These are phyloP conservation scores for Trichogramma pretiosum DNA, from an alignment of 1,140 invertebrate genomes.

Conservation along the genomic window DNA sequence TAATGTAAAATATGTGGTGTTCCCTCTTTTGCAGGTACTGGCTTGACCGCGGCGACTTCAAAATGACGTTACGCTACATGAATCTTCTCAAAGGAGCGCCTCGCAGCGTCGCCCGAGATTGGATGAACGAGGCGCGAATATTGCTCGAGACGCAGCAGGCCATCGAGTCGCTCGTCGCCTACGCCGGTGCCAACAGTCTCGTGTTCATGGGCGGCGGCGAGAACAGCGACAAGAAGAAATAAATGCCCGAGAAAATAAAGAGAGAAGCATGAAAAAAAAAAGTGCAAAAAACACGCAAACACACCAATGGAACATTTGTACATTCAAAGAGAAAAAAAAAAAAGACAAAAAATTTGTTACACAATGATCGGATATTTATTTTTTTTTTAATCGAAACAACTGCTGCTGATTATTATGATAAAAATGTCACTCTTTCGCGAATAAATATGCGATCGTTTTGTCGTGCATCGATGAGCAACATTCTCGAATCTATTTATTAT, in stretches of 20 bases:
- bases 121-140: constrained; percentile 76
- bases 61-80: constrained; percentile 78
- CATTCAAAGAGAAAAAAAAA: background rate
- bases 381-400: background rate
- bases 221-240: constrained; percentile 31
- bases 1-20: too few relatives aligned
- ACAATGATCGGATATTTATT: background rate
- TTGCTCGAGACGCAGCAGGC: constrained; percentile 87
- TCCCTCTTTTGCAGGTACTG: constrained; percentile 61
- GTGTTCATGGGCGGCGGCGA: constrained; percentile 49
- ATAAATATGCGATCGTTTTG: too few relatives aligned
- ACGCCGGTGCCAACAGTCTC: constrained; percentile 66
- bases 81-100: constrained; percentile 82
- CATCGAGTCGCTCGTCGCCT: constrained; percentile 74
- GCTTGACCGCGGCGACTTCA: constrained; percentile 76
- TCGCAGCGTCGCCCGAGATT: constrained; percentile 69
- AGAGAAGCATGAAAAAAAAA: too few relatives aligned
- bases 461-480: too few relatives aligned
- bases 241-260: constrained; percentile 1
- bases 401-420: too few relatives aligned
- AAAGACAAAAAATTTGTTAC: too few relatives aligned
- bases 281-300: background rate
- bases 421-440: too few relatives aligned
- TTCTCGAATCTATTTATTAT: too few relatives aligned
- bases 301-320: constrained; percentile 5